Base-by-base conservation (phyloP, 2,888 invertebrate species). In the Drosophila borealis region DNA sequence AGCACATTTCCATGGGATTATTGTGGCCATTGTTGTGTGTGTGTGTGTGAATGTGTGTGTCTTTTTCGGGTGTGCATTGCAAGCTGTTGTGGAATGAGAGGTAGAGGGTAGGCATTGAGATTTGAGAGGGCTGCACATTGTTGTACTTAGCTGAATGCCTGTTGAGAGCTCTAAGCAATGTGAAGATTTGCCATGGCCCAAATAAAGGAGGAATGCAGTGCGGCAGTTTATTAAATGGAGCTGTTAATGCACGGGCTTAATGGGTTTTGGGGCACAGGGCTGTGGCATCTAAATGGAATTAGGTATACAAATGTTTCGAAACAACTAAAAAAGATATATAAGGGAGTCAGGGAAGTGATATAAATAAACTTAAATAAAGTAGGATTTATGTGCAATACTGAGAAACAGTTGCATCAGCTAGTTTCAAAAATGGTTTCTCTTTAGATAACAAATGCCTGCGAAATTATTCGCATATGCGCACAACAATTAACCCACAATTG, bases 181-280 rank as follows among this genome's bases (percentile, higher is more conserved):
- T 29, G 10, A n/a, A 37, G 34, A 36, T 25, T 21, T 29, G 33
- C 17, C 29, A n/a, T 17, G 5, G 9, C 34, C 5, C 2, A n/a
- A n/a, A 9, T 29, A 6, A 13, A 13, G 9, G 6, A 13, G 48
- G 46, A 34, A 62, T 50, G 44, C 33, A 42, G 29, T 4, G 39
- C 29, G 51, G 46, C 48, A 51, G 59, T 48, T 65, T 57, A 70
- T 78, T 63, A 54, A 49, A 70, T 46, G 25, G 42, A 34, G 39
- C 42, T 57, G 41, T 60, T 74, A 81, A 78, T 63, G 74, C 49
- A 55, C 14, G 34, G 59, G 56, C 63, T 50, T 78, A 66, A 74
- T 81, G 61, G 71, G 44, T 42, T 48, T 42, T 37, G 60, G 42
- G 55, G 42, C 51, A 57, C 64, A 64, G 64, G 53, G 67, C 33